These are phyloP conservation scores for Phacellophora camtschatica DNA, from an alignment of 30 jellyfish, hydroid and myxozoan species.

Conservation along the genomic window DNA sequence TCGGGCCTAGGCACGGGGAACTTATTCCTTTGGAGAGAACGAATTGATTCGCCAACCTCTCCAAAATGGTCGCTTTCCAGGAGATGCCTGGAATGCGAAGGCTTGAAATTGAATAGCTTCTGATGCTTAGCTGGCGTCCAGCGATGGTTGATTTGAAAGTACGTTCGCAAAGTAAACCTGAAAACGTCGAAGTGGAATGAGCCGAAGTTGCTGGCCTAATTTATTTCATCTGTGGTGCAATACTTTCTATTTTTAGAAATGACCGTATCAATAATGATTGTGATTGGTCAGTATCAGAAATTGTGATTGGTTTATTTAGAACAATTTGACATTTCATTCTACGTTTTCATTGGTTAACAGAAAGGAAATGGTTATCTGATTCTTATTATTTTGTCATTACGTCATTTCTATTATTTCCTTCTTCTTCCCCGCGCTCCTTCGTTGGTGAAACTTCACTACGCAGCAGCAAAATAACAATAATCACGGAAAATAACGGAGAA, in stretches of 20 bases:
- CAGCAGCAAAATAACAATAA: too few relatives aligned
- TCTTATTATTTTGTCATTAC: too few relatives aligned
- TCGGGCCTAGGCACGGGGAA: slow-evolving; percentile 77
- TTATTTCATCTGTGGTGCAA: slow-evolving; percentile 65
- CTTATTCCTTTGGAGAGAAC: not conserved
- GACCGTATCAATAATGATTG: not conserved
- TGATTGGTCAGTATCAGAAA: not conserved
- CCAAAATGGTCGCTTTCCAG: slow-evolving; percentile 7
- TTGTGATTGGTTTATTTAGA: too few relatives aligned
- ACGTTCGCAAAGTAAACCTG: too few relatives aligned
- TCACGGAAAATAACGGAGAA: too few relatives aligned
- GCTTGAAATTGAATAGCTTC: not conserved
- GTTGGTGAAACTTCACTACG: too few relatives aligned
- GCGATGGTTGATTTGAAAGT: not conserved
- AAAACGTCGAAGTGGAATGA: not conserved
- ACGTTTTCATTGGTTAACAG: not conserved
- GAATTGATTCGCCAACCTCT: not conserved
- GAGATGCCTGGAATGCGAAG: slow-evolving; percentile 1
- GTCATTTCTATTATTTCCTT: too few relatives aligned
- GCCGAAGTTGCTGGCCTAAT: not conserved
- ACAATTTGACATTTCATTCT: not conserved
- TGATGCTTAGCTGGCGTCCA: not conserved
- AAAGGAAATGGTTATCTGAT: too few relatives aligned
- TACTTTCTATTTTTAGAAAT: slow-evolving; percentile 34
- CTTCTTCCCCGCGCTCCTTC: too few relatives aligned